Conservation (phyloP, 2,797 vertebrate genomes). For the Anguilla pacifica region DNA sequence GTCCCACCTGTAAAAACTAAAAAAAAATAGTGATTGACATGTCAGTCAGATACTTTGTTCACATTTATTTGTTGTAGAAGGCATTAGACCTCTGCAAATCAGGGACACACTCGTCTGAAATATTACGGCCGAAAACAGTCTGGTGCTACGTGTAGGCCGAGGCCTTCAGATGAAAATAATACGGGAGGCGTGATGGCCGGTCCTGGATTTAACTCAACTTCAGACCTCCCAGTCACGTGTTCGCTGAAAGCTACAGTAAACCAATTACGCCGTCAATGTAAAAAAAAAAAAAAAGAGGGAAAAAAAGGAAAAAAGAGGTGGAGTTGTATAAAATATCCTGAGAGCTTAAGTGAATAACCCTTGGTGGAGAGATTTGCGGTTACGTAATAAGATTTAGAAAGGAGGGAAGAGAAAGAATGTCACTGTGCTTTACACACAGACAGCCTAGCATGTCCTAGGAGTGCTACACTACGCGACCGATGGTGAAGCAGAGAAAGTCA, state of each 20-base stretch:
- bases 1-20: not conserved
- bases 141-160: not conserved
- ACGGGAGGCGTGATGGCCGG: not conserved
- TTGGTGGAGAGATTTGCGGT: not conserved
- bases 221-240: not conserved
- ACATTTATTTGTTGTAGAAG: not conserved
- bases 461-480: not conserved
- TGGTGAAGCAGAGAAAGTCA: not conserved
- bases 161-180: not conserved
- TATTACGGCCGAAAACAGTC: not conserved
- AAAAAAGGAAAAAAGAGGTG: not conserved
- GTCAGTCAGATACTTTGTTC: not conserved
- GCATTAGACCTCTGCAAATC: not conserved
- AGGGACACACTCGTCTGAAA: not conserved
- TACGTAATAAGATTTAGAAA: not conserved
- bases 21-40: not conserved
- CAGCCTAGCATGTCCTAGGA: not conserved
- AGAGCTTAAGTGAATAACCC: conserved; percentile 16
- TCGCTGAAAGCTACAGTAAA: not conserved
- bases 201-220: not conserved
- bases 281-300: not conserved
- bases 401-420: not conserved
- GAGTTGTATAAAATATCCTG: not conserved
- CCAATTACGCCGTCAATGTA: not conserved
- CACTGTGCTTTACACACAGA: not conserved